Percentiles rank a stretch among this genome's conserved stretches.
phyloP scores from a whole-genome alignment of 2,888 invertebrate species.

The Podotricha telesiphe region DNA sequence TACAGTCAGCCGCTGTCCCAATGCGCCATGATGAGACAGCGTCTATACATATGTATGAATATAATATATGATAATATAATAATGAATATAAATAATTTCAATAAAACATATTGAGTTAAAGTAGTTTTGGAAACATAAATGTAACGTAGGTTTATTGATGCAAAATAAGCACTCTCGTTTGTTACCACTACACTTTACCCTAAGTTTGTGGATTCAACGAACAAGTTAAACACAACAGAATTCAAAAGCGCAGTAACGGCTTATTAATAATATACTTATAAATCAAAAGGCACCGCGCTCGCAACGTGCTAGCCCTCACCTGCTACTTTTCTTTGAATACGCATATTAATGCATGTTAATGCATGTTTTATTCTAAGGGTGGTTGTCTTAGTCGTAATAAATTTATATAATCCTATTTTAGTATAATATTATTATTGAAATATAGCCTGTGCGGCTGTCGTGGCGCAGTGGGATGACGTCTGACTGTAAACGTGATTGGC shows the following conservation, averaged over 20 bases:
- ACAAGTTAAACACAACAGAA: slow-evolving; percentile 29
- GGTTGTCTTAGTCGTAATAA: slow-evolving; percentile 26
- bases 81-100: not conserved
- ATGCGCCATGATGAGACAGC: too few species aligned
- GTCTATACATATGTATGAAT: too few species aligned
- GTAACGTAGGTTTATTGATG: slow-evolving; percentile 3
- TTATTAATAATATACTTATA: slow-evolving; percentile 57
- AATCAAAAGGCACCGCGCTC: slow-evolving; percentile 58
- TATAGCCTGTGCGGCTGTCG: too few species aligned
- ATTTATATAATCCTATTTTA: not conserved
- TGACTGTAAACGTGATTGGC: too few species aligned
- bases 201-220: slow-evolving; percentile 19
- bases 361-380: slow-evolving; percentile 47
- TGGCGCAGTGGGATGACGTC: too few species aligned
- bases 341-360: slow-evolving; percentile 46
- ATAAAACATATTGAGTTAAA: not conserved
- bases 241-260: slow-evolving; percentile 34
- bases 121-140: not conserved
- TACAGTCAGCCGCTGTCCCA: too few species aligned
- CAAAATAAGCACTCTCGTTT: slow-evolving; percentile 1
- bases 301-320: slow-evolving; percentile 56
- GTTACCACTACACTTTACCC: slow-evolving; percentile 10
- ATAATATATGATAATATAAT: too few species aligned
- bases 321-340: slow-evolving; percentile 27
- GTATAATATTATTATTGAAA: too few species aligned